Base-by-base conservation (phyloP, 2,888 invertebrate species). In the Drosophila acutilabella region DNA sequence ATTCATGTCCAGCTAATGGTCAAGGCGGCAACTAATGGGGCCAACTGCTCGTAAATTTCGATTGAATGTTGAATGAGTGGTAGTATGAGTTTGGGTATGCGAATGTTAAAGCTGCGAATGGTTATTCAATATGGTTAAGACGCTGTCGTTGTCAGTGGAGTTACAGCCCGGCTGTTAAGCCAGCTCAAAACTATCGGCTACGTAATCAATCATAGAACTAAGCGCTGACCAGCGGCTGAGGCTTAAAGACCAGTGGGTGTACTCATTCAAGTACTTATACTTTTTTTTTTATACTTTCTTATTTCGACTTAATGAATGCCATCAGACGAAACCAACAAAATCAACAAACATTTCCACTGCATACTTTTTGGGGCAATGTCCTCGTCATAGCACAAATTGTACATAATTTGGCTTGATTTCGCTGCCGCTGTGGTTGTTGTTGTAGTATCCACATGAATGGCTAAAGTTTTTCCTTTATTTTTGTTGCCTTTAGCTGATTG, bases 301-400 rank as follows among this genome's bases (percentile, higher is more conserved):
- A 45, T 57, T 62, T 26, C 56, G 64, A 72, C 79, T 79, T 79
- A 88, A 89, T 88, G 82, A 88, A 81, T 85, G 79, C 76, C 88
- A 77, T 67, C 72, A 74, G 54, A 69, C 75, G 11, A n/a, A 30
- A 58, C 30, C 47, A 16, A 52, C 30, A 36, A 36, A 20, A 38
- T 20, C 40, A 71, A 76, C 75, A 74, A 38, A 42, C 54, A 75
- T 77, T 81, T 71, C 67, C 38, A 76, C 78, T 86, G 89, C 86
- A 82, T 88, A 76, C 81, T 81, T 89, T 89, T 87, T 82, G 78
- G 87, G 79, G 87, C 88, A 88, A 89, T 81, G 88, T 81, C 88
- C 88, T 89, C 79, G 67, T 30, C 64, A 59, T 47, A 56, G 64
- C 59, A 64, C 70, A 88, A 84, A 84, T 84, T 87, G 85, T 80